Base-by-base conservation (phyloP, 2,888 invertebrate genomes). In the Agriopis marginaria region DNA sequence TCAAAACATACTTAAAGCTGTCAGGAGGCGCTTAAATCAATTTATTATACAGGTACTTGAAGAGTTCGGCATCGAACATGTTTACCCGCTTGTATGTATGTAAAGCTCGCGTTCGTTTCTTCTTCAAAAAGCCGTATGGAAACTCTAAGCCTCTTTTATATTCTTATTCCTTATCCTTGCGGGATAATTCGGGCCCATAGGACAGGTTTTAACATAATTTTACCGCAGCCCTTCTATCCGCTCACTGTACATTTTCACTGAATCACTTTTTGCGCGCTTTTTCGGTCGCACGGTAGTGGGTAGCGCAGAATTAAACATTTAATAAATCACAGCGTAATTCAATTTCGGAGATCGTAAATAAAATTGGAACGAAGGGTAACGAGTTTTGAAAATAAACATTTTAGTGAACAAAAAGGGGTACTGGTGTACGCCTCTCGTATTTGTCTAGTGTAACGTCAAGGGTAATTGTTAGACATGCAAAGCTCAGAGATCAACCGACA, bases 171-270 rank as follows among this genome's bases (percentile, higher is more conserved):
- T 90, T 90, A 92, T 92, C 91, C 93, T 90, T 91, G 89, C 82
- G 89, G 90, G 91, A 93, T 93, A 91, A 93, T 92, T 92, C 90
- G 85, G 86, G 86, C 89, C 89, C 89, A 90, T 88, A 91, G 91
- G 90, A 91, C 88, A 89, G 92, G 91, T 91, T 93, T 92, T 93
- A 89, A 91, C 93, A 93, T 94, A 93, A 92, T 91, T 90, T 92
- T 85, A 82, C 87, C 84, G 84, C 86, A 87, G 89, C 87, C 88
- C 86, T 89, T 88, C 85, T 86, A 86, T 88, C 83, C 79, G 82
- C 80, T 66, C 65, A 51, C 55, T 79, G 81, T 79, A 78, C 76
- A 77, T 78, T 81, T 84, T 81, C 75, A 80, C 81, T 55, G 78
- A 85, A 85, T 86, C 85, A 83, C 83, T 82, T 86, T 86, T 81